These are phyloP conservation scores for Chelonia mydas DNA, from an alignment of 2,797 vertebrate species.

Conservation along the genomic window DNA sequence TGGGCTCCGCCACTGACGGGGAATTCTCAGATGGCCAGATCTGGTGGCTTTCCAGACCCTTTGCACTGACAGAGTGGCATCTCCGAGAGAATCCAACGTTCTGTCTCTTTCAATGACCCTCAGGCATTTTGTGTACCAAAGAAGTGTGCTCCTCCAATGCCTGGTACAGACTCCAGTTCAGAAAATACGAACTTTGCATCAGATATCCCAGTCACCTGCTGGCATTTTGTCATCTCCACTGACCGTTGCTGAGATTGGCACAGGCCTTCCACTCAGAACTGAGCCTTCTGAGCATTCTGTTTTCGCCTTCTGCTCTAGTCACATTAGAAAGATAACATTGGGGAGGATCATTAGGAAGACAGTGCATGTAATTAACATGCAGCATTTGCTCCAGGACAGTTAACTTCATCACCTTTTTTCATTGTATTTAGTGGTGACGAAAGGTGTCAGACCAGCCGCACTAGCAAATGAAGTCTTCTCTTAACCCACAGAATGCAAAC, in stretches of 20 bases:
- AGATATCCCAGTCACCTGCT: background rate
- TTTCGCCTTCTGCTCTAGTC: background rate
- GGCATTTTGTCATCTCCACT: background rate
- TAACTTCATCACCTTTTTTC: background rate
- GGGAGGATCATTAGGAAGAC: background rate
- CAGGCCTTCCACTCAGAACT: background rate
- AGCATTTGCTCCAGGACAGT: background rate
- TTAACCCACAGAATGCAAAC: background rate
- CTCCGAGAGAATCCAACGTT: no score
- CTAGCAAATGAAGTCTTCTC: background rate
- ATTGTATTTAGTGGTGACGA: background rate
- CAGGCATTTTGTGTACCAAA: background rate
- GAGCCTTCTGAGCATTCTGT: background rate
- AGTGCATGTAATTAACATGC: background rate
- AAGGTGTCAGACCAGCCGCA: background rate
- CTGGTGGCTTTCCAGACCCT: background rate
- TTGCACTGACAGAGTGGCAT: rapidly evolving
- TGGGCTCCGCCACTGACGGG: background rate
- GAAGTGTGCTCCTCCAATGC: no score
- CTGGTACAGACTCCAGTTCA: no score
- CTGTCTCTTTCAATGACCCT: background rate
- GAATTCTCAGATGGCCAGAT: background rate
- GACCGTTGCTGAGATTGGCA: no score
- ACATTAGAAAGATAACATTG: background rate
- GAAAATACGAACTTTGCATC: background rate